Conservation (phyloP, 2,113 vertebrate species). For the Guaruba guarouba region DNA sequence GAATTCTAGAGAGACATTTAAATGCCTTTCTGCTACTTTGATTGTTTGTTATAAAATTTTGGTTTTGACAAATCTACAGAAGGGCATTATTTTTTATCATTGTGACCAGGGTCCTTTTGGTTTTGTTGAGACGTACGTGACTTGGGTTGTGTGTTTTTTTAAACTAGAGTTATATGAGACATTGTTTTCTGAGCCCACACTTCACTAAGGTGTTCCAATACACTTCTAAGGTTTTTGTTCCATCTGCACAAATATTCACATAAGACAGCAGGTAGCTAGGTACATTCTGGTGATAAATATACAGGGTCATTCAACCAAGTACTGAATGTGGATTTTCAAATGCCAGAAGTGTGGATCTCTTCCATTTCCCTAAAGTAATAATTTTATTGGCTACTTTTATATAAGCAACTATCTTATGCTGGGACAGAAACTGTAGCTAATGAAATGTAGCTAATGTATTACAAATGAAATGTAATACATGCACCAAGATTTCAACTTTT, state of each 20-base stretch:
- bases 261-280: background rate
- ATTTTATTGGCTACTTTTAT: background rate
- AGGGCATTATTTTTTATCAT: background rate
- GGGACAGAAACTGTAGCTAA: background rate
- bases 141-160: background rate
- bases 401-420: background rate
- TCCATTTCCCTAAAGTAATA: background rate
- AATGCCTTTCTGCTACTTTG: constrained; percentile 25
- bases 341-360: background rate
- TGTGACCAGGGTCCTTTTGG: background rate
- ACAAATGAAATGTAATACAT: background rate
- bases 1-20: constrained; percentile 47
- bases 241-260: background rate
- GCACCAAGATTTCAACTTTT: background rate
- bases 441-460: background rate
- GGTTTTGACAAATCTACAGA: background rate
- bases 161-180: background rate
- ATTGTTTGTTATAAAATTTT: constrained; percentile 10
- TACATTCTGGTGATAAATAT: background rate
- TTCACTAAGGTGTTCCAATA: background rate
- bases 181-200: background rate
- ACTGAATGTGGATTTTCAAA: background rate
- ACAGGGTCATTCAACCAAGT: background rate
- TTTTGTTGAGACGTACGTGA: background rate
- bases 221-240: background rate